Evolutionary conservation across 1,140 invertebrate genomes (phyloP).

Genomic region (Drosophila sturtevanti): DNA sequence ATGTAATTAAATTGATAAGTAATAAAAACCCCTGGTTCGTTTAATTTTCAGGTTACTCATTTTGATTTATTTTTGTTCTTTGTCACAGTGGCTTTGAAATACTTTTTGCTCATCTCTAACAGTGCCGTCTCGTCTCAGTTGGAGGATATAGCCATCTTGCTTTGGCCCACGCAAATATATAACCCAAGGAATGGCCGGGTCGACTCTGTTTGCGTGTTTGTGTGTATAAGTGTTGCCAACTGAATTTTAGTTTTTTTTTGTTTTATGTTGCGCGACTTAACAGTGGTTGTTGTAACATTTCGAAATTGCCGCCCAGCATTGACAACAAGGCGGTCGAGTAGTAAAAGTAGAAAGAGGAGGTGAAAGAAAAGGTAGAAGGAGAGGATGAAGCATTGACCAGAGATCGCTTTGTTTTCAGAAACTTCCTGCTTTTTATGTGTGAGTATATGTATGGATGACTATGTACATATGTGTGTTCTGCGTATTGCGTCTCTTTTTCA

Average conservation of each 20-base stretch:
- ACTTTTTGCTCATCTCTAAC: constrained; percentile 9
- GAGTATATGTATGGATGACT: constrained; percentile 7
- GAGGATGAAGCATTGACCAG: constrained; percentile 46
- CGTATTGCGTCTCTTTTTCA: constrained; percentile 23
- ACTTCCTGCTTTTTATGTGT: neutral
- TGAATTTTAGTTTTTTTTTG: constrained; percentile 39
- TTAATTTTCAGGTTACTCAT: no score
- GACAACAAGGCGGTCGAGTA: constrained; percentile 17
- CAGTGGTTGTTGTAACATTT: constrained; percentile 63
- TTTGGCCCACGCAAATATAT: constrained; percentile 38
- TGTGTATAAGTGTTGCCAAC: constrained; percentile 64
- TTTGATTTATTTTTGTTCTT: neutral
- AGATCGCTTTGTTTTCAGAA: constrained; percentile 12
- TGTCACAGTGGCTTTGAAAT: neutral
- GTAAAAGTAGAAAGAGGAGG: neutral
- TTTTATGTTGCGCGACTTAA: constrained; percentile 63
- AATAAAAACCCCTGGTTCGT: no score
- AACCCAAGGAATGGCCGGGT: constrained; percentile 11
- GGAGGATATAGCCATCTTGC: constrained; percentile 36
- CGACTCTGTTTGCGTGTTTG: neutral
- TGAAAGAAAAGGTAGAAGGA: neutral
- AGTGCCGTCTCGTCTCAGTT: constrained; percentile 14
- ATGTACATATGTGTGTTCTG: constrained; percentile 22
- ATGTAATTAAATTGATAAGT: no score
- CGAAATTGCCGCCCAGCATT: constrained; percentile 32